Conservation (phyloP, 2,888 invertebrate genomes). For the Scelioninae gen. 1 region DNA sequence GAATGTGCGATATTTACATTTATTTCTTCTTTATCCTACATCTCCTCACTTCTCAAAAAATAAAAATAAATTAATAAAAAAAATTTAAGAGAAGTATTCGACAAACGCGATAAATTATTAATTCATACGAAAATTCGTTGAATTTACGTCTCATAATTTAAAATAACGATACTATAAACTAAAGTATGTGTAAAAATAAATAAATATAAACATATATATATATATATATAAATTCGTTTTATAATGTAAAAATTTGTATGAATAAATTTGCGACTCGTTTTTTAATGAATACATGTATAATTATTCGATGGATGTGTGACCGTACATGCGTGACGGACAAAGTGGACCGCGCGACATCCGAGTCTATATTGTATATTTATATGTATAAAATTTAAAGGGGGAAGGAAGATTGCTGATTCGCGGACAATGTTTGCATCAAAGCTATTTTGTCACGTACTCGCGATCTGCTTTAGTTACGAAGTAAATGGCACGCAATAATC, state of each 20-base stretch:
- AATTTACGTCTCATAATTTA: slow-evolving; percentile 36
- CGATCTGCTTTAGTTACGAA: no score
- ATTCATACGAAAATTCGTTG: slow-evolving; percentile 43
- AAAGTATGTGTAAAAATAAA: slow-evolving; percentile 64
- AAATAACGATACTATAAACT: slow-evolving; percentile 43
- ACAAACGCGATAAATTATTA: slow-evolving; percentile 32
- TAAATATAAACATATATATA: slow-evolving; percentile 57
- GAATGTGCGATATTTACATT: slow-evolving; percentile 73
- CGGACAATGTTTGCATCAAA: background rate
- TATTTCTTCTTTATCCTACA: slow-evolving; percentile 69
- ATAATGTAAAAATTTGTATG: slow-evolving; percentile 29
- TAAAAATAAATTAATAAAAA: slow-evolving; percentile 15
- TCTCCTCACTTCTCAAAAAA: slow-evolving; percentile 51
- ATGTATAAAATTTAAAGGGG: slow-evolving; percentile 29
- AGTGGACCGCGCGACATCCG: slow-evolving; percentile 71
- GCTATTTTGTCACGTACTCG: no score
- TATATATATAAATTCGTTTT: slow-evolving; percentile 25
- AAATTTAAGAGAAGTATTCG: background rate
- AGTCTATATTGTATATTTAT: slow-evolving; percentile 50
- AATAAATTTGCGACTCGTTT: slow-evolving; percentile 54
- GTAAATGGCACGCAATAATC: no score
- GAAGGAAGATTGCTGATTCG: slow-evolving; percentile 44
- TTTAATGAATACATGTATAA: slow-evolving; percentile 37
- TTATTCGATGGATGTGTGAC: slow-evolving; percentile 65
- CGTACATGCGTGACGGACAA: slow-evolving; percentile 80